Evolutionary conservation across 2,797 vertebrate species (phyloP).

Genomic region (Catharus ustulatus): DNA sequence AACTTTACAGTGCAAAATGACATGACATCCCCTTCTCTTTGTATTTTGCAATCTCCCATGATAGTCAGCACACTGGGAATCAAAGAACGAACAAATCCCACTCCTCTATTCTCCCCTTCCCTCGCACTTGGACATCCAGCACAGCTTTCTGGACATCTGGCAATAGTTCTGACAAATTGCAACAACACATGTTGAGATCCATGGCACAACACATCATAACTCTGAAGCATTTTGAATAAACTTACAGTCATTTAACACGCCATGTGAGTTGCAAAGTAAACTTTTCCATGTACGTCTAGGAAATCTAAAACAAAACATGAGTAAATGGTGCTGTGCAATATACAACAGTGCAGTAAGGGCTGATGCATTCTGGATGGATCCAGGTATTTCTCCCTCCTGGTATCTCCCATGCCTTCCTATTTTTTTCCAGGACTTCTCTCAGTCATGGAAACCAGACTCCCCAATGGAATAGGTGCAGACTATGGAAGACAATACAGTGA

Average conservation of each 20-base stretch:
- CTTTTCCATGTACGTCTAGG: not conserved
- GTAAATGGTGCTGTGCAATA: not conserved
- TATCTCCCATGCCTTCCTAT: not conserved
- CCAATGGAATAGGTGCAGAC: not conserved
- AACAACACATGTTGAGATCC: not conserved
- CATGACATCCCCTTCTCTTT: not conserved
- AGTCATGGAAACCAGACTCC: not conserved
- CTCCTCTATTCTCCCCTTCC: not conserved
- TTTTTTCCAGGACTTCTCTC: not conserved
- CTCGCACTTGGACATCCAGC: not conserved
- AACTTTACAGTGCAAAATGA: not conserved
- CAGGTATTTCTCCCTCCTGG: not conserved
- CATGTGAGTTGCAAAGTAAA: not conserved
- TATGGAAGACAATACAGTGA: not conserved
- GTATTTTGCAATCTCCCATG: conserved; percentile 25
- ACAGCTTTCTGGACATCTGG: conserved; percentile 20
- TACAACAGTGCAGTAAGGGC: not conserved
- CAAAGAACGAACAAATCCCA: not conserved
- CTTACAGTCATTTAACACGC: not conserved
- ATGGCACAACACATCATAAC: not conserved
- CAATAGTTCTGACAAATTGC: conserved; percentile 8
- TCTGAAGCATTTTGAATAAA: not conserved
- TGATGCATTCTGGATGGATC: not conserved
- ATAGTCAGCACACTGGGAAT: not conserved
- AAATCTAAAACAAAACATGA: not conserved